Conservation (phyloP, 1,140 invertebrate genomes). For the Caenorhabditis brenneri region DNA sequence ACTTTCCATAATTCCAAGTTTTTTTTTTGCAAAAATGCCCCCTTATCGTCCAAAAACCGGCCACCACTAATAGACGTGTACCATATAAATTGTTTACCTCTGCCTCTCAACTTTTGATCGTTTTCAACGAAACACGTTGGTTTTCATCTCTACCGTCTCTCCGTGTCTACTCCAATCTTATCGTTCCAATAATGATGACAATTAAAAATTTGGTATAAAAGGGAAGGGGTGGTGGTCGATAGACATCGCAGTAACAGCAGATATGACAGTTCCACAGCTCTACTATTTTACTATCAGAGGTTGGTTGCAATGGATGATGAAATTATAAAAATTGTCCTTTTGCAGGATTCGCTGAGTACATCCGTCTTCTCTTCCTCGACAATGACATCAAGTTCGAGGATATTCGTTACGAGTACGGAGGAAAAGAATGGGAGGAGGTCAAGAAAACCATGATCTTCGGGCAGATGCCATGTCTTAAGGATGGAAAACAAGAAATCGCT, state of each 20-base stretch:
- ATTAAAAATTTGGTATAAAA: too few relatives aligned
- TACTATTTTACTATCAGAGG: slow-evolving; percentile 79
- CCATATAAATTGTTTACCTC: not conserved
- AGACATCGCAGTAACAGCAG: too few relatives aligned
- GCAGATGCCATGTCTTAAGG: slow-evolving; percentile 65
- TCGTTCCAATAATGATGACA: too few relatives aligned
- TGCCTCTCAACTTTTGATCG: not conserved
- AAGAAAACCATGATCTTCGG: slow-evolving; percentile 74
- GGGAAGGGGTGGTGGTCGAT: too few relatives aligned
- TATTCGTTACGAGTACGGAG: slow-evolving; percentile 49
- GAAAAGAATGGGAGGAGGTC: slow-evolving; percentile 72
- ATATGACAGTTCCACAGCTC: too few relatives aligned
- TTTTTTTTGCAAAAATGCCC: not conserved
- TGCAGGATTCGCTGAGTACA: slow-evolving; percentile 76
- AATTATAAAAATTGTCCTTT: not conserved
- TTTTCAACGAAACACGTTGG: not conserved
- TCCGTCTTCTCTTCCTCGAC: slow-evolving; percentile 79
- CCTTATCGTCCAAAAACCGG: too few relatives aligned
- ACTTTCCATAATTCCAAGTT: not conserved
- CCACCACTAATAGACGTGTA: too few relatives aligned
- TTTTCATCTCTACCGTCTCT: too few relatives aligned
- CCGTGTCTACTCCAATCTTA: too few relatives aligned
- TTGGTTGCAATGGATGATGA: not conserved
- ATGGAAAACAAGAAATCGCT: slow-evolving; percentile 61
- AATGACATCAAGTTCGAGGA: slow-evolving; percentile 78